These are phyloP conservation scores for Gallinago stenura DNA, from an alignment of 2,797 vertebrate species.

Conservation along the genomic window DNA sequence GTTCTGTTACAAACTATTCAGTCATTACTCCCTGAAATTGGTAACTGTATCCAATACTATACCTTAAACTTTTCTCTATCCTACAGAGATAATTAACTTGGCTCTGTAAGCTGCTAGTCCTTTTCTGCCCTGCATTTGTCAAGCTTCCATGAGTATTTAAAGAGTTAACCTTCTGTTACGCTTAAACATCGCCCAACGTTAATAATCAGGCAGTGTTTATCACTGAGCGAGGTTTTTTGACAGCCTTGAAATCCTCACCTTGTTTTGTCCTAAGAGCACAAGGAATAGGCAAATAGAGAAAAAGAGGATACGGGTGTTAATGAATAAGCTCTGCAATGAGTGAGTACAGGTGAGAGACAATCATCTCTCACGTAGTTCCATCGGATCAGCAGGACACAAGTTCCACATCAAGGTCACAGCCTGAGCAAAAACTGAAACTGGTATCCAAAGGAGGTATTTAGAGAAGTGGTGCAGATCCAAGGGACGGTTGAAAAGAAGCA, in stretches of 20 bases:
- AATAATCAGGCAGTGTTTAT: neutral
- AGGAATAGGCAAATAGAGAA: neutral
- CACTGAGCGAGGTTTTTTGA: neutral
- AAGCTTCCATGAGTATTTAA: slow-evolving; percentile 43
- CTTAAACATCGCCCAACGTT: neutral
- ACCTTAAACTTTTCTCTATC: neutral
- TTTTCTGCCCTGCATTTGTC: neutral
- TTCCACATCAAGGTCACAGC: neutral
- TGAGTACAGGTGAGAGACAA: neutral
- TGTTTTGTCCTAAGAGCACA: neutral
- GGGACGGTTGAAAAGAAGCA: neutral
- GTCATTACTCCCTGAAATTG: neutral
- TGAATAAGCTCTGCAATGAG: neutral
- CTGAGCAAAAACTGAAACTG: neutral
- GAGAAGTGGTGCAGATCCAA: neutral
- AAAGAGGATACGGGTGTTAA: neutral
- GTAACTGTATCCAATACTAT: no score
- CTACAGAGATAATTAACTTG: neutral
- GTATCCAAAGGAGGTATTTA: neutral
- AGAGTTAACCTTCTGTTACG: slow-evolving; percentile 51
- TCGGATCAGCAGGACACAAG: neutral
- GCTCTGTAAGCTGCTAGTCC: neutral
- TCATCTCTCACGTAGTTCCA: neutral
- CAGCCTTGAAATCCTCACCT: slow-evolving; percentile 23
- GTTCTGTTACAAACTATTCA: neutral